Conservation (phyloP, 2,797 vertebrate species). For the Rhadinocentrus ornatus region DNA sequence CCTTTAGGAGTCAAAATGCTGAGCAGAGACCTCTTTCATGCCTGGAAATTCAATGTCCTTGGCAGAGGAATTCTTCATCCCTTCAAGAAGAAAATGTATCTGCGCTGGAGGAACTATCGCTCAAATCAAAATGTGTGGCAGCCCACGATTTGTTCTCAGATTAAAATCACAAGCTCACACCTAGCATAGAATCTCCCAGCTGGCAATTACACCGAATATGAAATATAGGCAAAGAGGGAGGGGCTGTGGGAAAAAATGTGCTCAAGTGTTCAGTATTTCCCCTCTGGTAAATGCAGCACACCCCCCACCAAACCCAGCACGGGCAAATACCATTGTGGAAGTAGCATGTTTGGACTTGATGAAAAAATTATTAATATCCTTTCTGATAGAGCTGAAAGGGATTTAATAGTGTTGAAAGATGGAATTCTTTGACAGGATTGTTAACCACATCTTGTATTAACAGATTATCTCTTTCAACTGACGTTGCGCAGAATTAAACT, state of each 20-base stretch:
- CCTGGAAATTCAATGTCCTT: constrained; percentile 38
- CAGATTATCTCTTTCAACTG: not conserved
- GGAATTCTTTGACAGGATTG: constrained; percentile 27
- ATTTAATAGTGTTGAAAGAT: constrained; percentile 43
- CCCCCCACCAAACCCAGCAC: not conserved
- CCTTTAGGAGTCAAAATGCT: constrained; percentile 23
- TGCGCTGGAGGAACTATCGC: constrained; percentile 35
- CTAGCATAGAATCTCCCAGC: not conserved
- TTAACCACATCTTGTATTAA: constrained; percentile 15
- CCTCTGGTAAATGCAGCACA: not conserved
- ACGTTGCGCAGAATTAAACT: constrained; percentile 7
- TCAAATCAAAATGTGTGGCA: constrained; percentile 29
- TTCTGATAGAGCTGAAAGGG: constrained; percentile 34
- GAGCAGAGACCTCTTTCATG: constrained; percentile 43
- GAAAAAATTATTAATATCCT: constrained; percentile 15
- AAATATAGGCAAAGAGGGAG: constrained; percentile 17
- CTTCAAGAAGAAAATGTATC: not conserved
- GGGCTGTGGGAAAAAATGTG: not conserved
- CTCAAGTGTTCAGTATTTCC: constrained; percentile 1
- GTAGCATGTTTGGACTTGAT: constrained; percentile 5
- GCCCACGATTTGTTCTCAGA: constrained; percentile 22
- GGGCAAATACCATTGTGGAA: not conserved
- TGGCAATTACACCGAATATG: constrained; percentile 4
- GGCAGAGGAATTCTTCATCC: constrained; percentile 18
- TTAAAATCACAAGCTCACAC: constrained; percentile 22